These are phyloP conservation scores for Oceanodroma tethys DNA, from an alignment of 2,113 vertebrate species.

Conservation along the genomic window DNA sequence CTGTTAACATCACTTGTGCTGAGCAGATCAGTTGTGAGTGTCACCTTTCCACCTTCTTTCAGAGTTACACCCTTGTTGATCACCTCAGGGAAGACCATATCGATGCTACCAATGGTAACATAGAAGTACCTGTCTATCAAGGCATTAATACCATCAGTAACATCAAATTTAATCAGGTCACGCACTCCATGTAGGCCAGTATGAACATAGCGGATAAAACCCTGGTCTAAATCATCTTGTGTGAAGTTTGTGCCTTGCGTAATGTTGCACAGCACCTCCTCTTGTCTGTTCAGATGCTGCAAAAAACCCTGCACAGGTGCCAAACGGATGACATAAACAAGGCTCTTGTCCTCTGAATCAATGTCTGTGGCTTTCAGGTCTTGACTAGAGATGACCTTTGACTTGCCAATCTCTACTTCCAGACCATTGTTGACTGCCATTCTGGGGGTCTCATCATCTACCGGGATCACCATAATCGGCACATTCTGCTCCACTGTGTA, in stretches of 20 bases:
- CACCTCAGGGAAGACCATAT: conserved; percentile 58
- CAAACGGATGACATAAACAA: conserved; percentile 63
- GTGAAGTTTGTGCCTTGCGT: conserved; percentile 71
- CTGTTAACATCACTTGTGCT: conserved; percentile 62
- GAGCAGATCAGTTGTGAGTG: conserved; percentile 62
- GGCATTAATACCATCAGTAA: conserved; percentile 71
- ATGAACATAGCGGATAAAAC: conserved; percentile 58
- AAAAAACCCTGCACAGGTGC: conserved; percentile 69
- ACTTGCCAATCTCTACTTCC: conserved; percentile 54
- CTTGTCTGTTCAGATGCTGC: conserved; percentile 73
- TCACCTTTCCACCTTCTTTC: conserved; percentile 58
- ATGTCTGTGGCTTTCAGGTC: conserved; percentile 70
- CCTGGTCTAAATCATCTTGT: conserved; percentile 67
- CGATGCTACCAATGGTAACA: conserved; percentile 43
- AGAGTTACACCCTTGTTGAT: conserved; percentile 66
- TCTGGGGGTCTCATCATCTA: conserved; percentile 65
- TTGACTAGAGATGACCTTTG: conserved; percentile 49
- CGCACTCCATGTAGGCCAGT: conserved; percentile 40
- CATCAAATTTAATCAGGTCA: conserved; percentile 72
- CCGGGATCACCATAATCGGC: conserved; percentile 53
- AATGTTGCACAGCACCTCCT: conserved; percentile 64
- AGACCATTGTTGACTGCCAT: conserved; percentile 60
- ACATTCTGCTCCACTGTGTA: conserved; percentile 59
- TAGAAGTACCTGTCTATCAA: conserved; percentile 63
- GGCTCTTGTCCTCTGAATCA: conserved; percentile 63